These are phyloP conservation scores for Mesochorus sp. DNA, from an alignment of 2,888 invertebrate species.

Conservation along the genomic window DNA sequence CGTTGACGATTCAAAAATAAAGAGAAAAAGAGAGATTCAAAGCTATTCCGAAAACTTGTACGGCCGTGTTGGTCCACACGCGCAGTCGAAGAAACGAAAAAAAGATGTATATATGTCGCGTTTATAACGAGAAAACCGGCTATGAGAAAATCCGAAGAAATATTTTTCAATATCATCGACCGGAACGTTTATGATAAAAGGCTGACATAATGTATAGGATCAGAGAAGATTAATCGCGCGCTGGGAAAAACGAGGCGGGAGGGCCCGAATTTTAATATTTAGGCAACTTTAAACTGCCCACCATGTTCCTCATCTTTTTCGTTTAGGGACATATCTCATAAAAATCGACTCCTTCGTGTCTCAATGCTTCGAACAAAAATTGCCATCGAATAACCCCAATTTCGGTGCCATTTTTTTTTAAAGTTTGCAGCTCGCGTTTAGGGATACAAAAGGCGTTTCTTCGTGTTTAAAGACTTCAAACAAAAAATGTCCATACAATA, in stretches of 20 bases:
- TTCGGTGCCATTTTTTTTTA: no score
- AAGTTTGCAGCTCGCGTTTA: no score
- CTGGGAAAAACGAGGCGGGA: slow-evolving; percentile 29
- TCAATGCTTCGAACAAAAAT: no score
- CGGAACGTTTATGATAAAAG: slow-evolving; percentile 50
- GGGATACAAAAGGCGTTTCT: no score
- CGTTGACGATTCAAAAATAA: slow-evolving; percentile 28
- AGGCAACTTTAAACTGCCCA: background rate
- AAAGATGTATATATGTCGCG: background rate
- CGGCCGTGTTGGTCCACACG: background rate
- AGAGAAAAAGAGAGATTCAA: background rate
- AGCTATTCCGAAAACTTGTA: slow-evolving; percentile 2
- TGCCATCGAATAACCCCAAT: no score
- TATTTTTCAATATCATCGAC: slow-evolving; percentile 53
- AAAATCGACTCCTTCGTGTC: no score
- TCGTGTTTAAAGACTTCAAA: no score
- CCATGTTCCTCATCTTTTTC: background rate
- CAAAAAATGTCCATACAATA: no score
- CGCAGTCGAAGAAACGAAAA: background rate
- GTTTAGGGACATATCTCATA: background rate
- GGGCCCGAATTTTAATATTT: slow-evolving; percentile 37
- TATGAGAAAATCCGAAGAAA: slow-evolving; percentile 33
- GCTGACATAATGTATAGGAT: slow-evolving; percentile 51
- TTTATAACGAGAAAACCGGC: slow-evolving; percentile 11
- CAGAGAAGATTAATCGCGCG: slow-evolving; percentile 29